Evolutionary conservation across 2,113 vertebrate species (phyloP), one percentile per base, ranked within the genome.

Genomic region (Numida meleagris): DNA sequence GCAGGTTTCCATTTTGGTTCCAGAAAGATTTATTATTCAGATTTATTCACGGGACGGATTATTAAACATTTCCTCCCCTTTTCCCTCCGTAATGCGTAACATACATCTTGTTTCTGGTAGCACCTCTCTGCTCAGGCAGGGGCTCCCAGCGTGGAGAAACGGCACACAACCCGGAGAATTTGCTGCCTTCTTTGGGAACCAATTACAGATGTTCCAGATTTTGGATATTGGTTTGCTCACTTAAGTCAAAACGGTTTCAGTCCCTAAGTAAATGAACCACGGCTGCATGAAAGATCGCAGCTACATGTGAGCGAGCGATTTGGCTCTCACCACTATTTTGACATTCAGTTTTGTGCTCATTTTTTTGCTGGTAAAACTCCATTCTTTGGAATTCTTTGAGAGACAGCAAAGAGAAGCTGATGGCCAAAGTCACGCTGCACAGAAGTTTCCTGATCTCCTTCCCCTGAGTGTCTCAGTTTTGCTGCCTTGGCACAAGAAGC

Each of bases 51-150:
- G 58, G 65, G 40, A 4, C 43, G 51, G 12, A 53, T 91, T 94
- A 78, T 74, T 75, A 86, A 95, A 94, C 14, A n/a, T 86, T 94
- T 88, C 59, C 85, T 94, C 34, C 29, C 66, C 65, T 88, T 89
- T 83, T 43, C 43, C 68, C 46, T 59, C 86, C 1, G 0, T 50
- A 14, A 31, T 23, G 36, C 0, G 2, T 29, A 81, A 71, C 65
- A 42, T 0, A 0, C 62, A 29, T 62, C 57, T 72, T 75, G 21
- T 65, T 72, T 63, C 51, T 58, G 45, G 70, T 92, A 89, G 86
- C 86, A 93, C 88, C 94, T 90, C n/a, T 82, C 86, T 0, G 0
- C 31, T 68, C 73, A 42, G 36, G 31, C 1, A 3, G 73, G 76
- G 73, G 48, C 25, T 88, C 46, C 34, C 57, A 59, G 65, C 0